Percentiles rank a stretch among this genome's conserved stretches.
These are phyloP conservation scores for Prietella phreatophila DNA, from an alignment of 2,113 vertebrate genomes.

Conservation along the genomic window DNA sequence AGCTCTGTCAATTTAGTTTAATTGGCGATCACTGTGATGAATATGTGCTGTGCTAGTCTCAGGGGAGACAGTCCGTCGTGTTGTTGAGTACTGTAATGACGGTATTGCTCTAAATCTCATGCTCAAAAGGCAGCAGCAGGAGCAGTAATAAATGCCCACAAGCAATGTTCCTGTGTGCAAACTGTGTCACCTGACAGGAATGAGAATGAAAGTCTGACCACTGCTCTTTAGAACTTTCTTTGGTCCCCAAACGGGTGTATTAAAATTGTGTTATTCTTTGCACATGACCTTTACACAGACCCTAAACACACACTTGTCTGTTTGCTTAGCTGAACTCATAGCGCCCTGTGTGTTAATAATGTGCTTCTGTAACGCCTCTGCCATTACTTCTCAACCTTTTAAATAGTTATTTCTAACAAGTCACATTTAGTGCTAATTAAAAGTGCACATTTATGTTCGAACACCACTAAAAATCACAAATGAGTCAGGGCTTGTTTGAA, in stretches of 20 bases:
- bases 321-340: not conserved
- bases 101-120: conserved; percentile 41
- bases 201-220: conserved; percentile 4
- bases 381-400: not conserved
- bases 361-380: not conserved
- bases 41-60: conserved; percentile 40
- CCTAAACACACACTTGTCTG: not conserved
- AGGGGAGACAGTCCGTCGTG: conserved; percentile 36
- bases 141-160: conserved; percentile 41
- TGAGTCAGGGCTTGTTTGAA: not conserved
- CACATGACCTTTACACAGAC: not conserved
- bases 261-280: conserved; percentile 14
- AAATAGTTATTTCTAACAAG: not conserved
- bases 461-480: conserved; percentile 6
- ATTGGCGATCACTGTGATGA: conserved; percentile 42
- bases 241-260: conserved; percentile 22
- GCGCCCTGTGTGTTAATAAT: not conserved
- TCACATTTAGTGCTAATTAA: not conserved
- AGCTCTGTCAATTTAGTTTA: conserved; percentile 40
- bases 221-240: conserved; percentile 24
- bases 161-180: conserved; percentile 23
- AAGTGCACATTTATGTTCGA: not conserved
- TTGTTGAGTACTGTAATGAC: conserved; percentile 49
- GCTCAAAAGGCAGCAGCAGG: conserved; percentile 39
- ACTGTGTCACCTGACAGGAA: conserved; percentile 19